Conservation (phyloP, 1,140 invertebrate species). For the Saccostrea glomerata region DNA sequence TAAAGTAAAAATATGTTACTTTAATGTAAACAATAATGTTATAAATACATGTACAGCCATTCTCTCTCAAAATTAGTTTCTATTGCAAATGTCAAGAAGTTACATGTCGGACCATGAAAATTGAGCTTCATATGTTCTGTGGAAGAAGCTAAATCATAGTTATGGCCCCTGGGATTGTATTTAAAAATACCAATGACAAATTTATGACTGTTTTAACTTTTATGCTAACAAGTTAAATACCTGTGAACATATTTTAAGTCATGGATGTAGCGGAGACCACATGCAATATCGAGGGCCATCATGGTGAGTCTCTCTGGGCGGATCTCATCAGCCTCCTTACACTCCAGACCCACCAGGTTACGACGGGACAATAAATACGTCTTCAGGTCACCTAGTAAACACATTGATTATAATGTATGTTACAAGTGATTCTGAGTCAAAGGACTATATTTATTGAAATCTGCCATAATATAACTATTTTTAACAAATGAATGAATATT, state of each 20-base stretch:
- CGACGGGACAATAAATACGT: slow-evolving; percentile 91
- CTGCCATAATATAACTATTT: too few species aligned
- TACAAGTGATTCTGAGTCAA: not conserved
- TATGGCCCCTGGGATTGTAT: too few species aligned
- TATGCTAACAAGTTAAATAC: slow-evolving; percentile 61
- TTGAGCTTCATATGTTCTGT: too few species aligned
- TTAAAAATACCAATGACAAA: too few species aligned
- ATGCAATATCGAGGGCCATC: slow-evolving; percentile 77
- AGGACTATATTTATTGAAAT: too few species aligned
- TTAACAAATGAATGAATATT: not conserved
- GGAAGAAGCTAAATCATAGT: too few species aligned
- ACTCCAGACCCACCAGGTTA: slow-evolving; percentile 87
- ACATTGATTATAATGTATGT: not conserved
- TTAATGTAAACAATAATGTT: too few species aligned
- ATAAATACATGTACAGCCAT: too few species aligned
- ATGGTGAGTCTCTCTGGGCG: slow-evolving; percentile 84
- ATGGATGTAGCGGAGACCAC: slow-evolving; percentile 76
- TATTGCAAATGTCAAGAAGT: too few species aligned
- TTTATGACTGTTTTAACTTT: too few species aligned
- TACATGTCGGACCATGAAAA: too few species aligned
- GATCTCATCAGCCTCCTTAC: slow-evolving; percentile 85
- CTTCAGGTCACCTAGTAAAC: slow-evolving; percentile 86
- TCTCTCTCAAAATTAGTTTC: too few species aligned
- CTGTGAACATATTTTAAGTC: slow-evolving; percentile 79
- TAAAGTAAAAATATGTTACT: not conserved